Conservation (phyloP, 1,140 invertebrate species). For the Drosophila funebris region DNA sequence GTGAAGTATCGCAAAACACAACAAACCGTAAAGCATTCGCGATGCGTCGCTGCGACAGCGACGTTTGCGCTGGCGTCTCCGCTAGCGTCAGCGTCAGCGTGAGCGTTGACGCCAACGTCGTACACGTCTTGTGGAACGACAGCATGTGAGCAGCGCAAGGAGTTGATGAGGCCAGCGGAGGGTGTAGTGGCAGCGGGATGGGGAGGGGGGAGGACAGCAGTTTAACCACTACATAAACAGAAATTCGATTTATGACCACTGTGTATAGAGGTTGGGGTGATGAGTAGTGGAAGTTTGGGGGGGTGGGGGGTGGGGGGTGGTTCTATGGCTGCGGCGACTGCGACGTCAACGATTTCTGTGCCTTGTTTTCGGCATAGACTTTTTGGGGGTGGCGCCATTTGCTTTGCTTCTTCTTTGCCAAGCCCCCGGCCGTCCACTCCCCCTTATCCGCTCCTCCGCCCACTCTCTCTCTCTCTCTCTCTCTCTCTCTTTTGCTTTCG, state of each 20-base stretch:
- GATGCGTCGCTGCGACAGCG: conserved; percentile 21
- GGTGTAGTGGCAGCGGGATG: conserved; percentile 9
- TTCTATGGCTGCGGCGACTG: not conserved
- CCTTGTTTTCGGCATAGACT: conserved; percentile 33
- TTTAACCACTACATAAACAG: conserved; percentile 79
- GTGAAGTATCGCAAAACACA: conserved; percentile 62
- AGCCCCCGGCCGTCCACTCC: not conserved
- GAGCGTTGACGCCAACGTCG: conserved; percentile 1
- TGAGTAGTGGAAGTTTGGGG: not conserved
- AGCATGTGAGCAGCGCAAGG: conserved; percentile 23
- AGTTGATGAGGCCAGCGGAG: conserved; percentile 1
- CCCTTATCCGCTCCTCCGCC: not conserved
- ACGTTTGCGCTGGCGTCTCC: not conserved
- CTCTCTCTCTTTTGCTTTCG: not conserved
- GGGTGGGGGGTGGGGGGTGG: not conserved
- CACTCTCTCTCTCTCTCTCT: not conserved
- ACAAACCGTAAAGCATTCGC: conserved; percentile 82
- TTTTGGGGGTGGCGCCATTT: conserved; percentile 23
- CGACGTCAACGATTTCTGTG: not conserved
- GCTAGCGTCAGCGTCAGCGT: not conserved
- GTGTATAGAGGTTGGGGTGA: conserved; percentile 23
- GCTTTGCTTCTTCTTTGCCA: not conserved
- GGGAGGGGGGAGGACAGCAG: conserved; percentile 39
- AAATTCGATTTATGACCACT: conserved; percentile 83
- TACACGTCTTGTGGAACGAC: conserved; percentile 59